These are phyloP conservation scores for Rosalia funebris DNA, from an alignment of 2,888 invertebrate species.

Conservation along the genomic window DNA sequence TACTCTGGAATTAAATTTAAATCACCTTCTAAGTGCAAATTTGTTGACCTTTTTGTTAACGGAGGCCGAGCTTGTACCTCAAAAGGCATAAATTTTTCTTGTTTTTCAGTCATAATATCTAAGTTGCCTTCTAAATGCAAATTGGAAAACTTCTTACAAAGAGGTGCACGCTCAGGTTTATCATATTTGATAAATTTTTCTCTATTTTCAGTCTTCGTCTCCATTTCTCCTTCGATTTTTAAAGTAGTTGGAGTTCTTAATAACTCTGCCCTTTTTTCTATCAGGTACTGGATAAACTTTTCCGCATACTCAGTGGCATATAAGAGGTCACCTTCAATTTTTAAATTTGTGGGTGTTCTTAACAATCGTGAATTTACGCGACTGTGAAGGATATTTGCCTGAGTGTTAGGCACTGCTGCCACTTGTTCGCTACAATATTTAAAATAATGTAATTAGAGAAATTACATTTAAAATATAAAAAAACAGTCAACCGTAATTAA, in stretches of 20 bases:
- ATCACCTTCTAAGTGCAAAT: conserved; percentile 65
- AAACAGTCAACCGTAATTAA: too few relatives aligned
- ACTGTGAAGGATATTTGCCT: too few relatives aligned
- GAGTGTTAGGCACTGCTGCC: background rate
- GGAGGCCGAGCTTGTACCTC: conserved; percentile 62
- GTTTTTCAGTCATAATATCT: conserved; percentile 61
- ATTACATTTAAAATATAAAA: too few relatives aligned
- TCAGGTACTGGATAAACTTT: conserved; percentile 63
- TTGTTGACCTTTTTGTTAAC: conserved; percentile 61
- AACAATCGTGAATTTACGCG: conserved; percentile 54
- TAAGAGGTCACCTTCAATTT: conserved; percentile 66
- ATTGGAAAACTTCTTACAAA: conserved; percentile 63
- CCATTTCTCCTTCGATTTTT: conserved; percentile 60
- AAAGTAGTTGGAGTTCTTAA: conserved; percentile 61
- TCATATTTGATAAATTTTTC: conserved; percentile 65
- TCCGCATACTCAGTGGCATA: conserved; percentile 65
- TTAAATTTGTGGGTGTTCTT: conserved; percentile 63
- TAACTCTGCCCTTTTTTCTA: conserved; percentile 62
- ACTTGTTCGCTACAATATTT: background rate
- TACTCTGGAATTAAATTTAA: conserved; percentile 65
- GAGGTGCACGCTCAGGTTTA: conserved; percentile 61
- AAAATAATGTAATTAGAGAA: too few relatives aligned
- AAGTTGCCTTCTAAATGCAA: conserved; percentile 66
- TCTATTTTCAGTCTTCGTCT: conserved; percentile 65
- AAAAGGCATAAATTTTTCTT: conserved; percentile 62